Evolutionary conservation across 2,113 vertebrate genomes (phyloP).

Genomic region (Balaenoptera acutorostrata): DNA sequence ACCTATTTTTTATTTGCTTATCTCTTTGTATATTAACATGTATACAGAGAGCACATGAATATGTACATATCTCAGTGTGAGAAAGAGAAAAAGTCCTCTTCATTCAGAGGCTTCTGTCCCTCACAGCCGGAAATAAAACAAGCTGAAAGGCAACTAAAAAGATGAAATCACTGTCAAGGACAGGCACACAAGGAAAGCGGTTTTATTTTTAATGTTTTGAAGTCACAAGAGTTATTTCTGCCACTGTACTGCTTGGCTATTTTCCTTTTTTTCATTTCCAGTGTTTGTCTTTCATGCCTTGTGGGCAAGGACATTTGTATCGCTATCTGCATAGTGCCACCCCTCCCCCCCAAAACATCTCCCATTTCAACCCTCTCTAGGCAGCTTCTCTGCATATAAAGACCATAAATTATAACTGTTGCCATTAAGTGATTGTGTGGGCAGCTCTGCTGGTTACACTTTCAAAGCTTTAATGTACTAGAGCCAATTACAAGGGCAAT

Average conservation of each 20-base stretch:
- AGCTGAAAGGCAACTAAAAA: slow-evolving; percentile 47
- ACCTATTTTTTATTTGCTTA: neutral
- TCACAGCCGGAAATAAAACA: slow-evolving; percentile 44
- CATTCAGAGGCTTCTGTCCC: neutral
- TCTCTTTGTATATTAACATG: neutral
- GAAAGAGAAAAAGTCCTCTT: neutral
- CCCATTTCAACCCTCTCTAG: neutral
- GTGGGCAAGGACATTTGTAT: slow-evolving; percentile 43
- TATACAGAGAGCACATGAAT: neutral
- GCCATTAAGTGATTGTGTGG: neutral
- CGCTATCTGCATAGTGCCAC: neutral
- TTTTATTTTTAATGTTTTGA: slow-evolving; percentile 55
- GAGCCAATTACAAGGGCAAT: neutral
- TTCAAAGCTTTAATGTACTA: slow-evolving; percentile 29
- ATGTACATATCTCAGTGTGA: neutral
- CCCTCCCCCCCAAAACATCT: neutral
- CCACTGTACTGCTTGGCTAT: slow-evolving; percentile 28
- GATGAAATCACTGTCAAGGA: slow-evolving; percentile 53
- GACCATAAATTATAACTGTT: neutral
- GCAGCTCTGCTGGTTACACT: slow-evolving; percentile 29
- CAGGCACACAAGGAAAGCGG: neutral
- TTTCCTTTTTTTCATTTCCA: slow-evolving; percentile 26
- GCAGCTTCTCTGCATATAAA: neutral
- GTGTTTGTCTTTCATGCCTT: slow-evolving; percentile 56
- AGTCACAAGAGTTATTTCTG: slow-evolving; percentile 66